Conservation (phyloP, 2,888 invertebrate species). For the Argyra leucocephala region DNA sequence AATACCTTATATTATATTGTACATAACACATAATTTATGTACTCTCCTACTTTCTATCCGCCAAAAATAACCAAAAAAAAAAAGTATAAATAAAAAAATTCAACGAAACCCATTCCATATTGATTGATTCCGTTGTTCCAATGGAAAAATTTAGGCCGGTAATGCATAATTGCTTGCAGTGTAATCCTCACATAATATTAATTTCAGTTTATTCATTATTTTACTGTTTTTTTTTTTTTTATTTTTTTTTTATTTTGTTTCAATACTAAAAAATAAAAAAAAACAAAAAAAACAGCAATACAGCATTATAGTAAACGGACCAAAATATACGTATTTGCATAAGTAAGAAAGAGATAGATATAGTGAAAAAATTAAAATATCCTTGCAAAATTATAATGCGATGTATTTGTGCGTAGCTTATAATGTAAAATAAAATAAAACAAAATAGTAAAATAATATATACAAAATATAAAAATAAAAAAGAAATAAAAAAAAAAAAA, state of each 20-base stretch:
- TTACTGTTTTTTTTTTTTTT: not conserved
- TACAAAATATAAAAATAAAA: not conserved
- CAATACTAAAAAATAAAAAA: too few species aligned
- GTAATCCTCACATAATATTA: not conserved
- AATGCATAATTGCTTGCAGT: slow-evolving; percentile 3
- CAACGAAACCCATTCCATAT: not conserved
- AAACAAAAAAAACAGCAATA: not conserved
- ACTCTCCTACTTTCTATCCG: too few species aligned
- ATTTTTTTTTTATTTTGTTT: not conserved
- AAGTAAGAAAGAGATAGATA: not conserved
- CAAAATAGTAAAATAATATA: not conserved
- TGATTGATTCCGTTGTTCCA: not conserved
- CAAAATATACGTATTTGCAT: not conserved
- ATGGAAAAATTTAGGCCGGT: not conserved
- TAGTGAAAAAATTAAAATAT: not conserved
- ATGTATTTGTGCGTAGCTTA: slow-evolving; percentile 4
- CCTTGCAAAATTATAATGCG: slow-evolving; percentile 3
- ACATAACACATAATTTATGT: too few species aligned
- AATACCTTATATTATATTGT: too few species aligned
- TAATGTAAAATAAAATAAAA: not conserved
- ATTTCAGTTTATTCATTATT: slow-evolving; percentile 1
- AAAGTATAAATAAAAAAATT: too few species aligned
- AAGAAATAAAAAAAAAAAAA: not conserved
- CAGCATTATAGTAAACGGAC: not conserved
- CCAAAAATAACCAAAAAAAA: too few species aligned